Conservation (phyloP, 2,113 vertebrate species). For the Sinocyclocheilus anophthalmus region DNA sequence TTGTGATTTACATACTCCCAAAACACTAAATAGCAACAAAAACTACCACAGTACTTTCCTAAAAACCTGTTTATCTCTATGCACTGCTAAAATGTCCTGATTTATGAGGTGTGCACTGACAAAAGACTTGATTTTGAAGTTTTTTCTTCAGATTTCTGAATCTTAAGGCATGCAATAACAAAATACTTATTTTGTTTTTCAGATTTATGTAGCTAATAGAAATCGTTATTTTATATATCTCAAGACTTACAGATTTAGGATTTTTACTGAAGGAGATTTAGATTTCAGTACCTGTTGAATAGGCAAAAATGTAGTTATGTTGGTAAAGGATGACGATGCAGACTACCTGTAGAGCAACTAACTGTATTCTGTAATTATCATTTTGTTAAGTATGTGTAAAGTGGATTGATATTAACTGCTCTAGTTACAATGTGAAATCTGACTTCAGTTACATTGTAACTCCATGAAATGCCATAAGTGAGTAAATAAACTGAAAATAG, state of each 20-base stretch:
- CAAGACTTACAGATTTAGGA: too few relatives aligned
- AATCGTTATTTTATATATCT: too few relatives aligned
- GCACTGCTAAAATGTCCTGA: neutral
- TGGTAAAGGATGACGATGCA: neutral
- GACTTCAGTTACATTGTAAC: neutral
- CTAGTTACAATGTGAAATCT: neutral
- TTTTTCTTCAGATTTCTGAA: neutral
- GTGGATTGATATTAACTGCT: neutral
- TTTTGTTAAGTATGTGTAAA: neutral
- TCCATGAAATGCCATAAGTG: neutral
- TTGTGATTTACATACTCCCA: neutral
- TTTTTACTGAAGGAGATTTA: too few relatives aligned
- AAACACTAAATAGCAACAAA: neutral
- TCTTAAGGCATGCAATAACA: neutral
- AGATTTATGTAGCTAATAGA: neutral
- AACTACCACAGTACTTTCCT: neutral
- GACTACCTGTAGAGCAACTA: neutral
- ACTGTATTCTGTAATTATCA: neutral
- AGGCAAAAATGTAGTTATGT: neutral
- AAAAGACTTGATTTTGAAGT: neutral
- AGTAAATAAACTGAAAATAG: constrained; percentile 16
- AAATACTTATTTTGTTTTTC: neutral
- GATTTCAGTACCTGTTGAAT: constrained; percentile 6
- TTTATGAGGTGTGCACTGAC: neutral
- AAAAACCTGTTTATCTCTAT: neutral